Evolutionary conservation across 2,888 invertebrate genomes (phyloP).

Genomic region (Chaetoderma sp.): DNA sequence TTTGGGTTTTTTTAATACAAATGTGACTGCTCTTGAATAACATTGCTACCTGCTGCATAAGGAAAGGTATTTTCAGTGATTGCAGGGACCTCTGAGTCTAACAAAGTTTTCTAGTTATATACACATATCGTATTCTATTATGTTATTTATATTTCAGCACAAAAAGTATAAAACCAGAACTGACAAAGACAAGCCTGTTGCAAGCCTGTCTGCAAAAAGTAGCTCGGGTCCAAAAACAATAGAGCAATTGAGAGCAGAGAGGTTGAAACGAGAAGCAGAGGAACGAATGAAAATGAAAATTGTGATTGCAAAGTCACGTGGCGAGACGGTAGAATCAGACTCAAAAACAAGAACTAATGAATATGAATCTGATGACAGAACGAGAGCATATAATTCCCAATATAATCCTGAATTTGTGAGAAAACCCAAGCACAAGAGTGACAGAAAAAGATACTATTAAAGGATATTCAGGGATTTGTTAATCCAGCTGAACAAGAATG

Average conservation of each 20-base stretch:
- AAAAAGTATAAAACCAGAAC: conserved; percentile 40
- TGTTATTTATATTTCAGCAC: conserved; percentile 37
- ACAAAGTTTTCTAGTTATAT: neutral
- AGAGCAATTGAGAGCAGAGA: conserved; percentile 80
- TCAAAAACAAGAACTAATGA: conserved; percentile 19
- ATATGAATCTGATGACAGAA: conserved; percentile 67
- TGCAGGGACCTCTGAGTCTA: conserved; percentile 36
- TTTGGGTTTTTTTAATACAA: too few relatives aligned
- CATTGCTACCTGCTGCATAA: too few relatives aligned
- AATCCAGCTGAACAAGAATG: too few relatives aligned
- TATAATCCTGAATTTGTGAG: conserved; percentile 83
- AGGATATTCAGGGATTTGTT: neutral
- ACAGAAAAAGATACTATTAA: neutral
- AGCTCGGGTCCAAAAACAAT: conserved; percentile 69
- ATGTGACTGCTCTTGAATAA: too few relatives aligned
- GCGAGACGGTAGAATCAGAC: too few relatives aligned
- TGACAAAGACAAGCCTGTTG: conserved; percentile 50
- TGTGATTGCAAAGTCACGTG: conserved; percentile 79
- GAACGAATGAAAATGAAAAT: conserved; percentile 81
- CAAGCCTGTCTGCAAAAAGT: conserved; percentile 37
- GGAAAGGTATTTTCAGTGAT: too few relatives aligned
- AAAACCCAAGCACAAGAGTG: conserved; percentile 14
- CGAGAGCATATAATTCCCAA: conserved; percentile 93
- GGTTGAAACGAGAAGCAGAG: conserved; percentile 83
- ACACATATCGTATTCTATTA: neutral